phyloP scores from a whole-genome alignment of 1,140 invertebrate species.

The Frieseomelitta varia region DNA sequence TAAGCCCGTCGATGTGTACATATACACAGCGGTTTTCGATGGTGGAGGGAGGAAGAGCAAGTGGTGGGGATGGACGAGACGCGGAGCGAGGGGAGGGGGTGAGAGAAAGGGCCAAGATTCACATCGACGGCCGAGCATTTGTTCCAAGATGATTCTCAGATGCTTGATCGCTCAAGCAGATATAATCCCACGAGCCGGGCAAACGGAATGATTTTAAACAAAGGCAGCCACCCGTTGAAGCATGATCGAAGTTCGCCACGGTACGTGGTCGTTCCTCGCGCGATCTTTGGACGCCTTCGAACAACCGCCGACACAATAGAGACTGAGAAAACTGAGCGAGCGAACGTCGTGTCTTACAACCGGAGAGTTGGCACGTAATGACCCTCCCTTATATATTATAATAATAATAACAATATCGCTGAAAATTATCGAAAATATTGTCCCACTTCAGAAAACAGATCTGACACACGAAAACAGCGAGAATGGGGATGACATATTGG shows the following conservation, averaged over 20 bases:
- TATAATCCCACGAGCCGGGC: conserved; percentile 72
- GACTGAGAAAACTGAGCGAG: background rate
- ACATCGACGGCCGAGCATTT: conserved; percentile 62
- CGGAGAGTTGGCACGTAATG: too few species aligned
- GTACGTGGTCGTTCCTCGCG: conserved; percentile 70
- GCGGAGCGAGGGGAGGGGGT: background rate
- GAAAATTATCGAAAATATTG: too few species aligned
- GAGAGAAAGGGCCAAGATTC: conserved; percentile 61
- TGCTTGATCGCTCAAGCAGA: conserved; percentile 73
- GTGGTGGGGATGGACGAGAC: background rate
- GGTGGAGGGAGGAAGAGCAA: background rate
- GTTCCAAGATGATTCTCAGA: conserved; percentile 72
- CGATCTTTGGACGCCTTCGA: conserved; percentile 63
- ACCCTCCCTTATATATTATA: too few species aligned
- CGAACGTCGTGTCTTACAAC: background rate
- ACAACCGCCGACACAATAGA: conserved; percentile 34
- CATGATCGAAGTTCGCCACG: conserved; percentile 76
- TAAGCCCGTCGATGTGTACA: conserved; percentile 1
- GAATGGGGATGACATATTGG: too few species aligned
- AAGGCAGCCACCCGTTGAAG: conserved; percentile 75
- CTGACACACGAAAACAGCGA: too few species aligned
- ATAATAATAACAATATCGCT: too few species aligned
- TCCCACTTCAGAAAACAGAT: too few species aligned
- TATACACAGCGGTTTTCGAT: background rate
- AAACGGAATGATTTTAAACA: conserved; percentile 76